Evolutionary conservation across 23 tunicate species (phyloP).

Genomic region (Ciona savignyi): DNA sequence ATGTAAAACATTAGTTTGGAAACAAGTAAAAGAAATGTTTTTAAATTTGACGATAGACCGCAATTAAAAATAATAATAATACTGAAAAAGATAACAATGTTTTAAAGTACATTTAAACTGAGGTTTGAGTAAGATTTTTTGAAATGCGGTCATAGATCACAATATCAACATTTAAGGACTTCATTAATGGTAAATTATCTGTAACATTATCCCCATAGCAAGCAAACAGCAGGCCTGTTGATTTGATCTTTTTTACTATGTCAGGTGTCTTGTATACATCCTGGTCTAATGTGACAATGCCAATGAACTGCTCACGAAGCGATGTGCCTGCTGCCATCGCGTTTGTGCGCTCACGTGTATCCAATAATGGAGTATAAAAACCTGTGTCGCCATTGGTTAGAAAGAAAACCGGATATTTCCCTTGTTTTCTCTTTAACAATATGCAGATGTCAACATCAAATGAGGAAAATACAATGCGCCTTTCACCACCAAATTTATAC

Average conservation of each 20-base stretch:
- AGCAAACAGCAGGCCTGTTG: slow-evolving; percentile 35
- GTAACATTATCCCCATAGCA: slow-evolving; percentile 59
- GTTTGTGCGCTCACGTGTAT: slow-evolving; percentile 48
- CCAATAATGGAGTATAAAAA: slow-evolving; percentile 47
- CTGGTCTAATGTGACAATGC: slow-evolving; percentile 33
- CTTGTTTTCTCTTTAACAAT: slow-evolving; percentile 69
- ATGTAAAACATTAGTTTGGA: no score
- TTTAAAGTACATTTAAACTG: no score
- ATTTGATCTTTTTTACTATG: slow-evolving; percentile 26
- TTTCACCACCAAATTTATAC: slow-evolving; percentile 6
- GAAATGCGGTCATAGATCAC: slow-evolving; percentile 50
- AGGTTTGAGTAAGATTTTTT: background rate
- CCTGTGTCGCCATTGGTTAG: slow-evolving; percentile 64
- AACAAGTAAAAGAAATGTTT: no score
- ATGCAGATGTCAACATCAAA: slow-evolving; percentile 75
- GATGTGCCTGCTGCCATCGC: slow-evolving; percentile 70
- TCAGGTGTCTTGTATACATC: slow-evolving; percentile 43
- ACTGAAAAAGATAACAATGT: no score
- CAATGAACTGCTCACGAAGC: slow-evolving; percentile 37
- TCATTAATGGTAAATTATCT: slow-evolving; percentile 31
- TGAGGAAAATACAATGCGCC: slow-evolving; percentile 51
- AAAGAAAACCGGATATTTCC: slow-evolving; percentile 64
- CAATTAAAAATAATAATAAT: no score
- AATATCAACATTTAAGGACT: slow-evolving; percentile 28
- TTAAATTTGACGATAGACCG: no score